Base-by-base conservation (phyloP, 53 echinoderm and acorn worm species). In the Apostichopus leukothele region DNA sequence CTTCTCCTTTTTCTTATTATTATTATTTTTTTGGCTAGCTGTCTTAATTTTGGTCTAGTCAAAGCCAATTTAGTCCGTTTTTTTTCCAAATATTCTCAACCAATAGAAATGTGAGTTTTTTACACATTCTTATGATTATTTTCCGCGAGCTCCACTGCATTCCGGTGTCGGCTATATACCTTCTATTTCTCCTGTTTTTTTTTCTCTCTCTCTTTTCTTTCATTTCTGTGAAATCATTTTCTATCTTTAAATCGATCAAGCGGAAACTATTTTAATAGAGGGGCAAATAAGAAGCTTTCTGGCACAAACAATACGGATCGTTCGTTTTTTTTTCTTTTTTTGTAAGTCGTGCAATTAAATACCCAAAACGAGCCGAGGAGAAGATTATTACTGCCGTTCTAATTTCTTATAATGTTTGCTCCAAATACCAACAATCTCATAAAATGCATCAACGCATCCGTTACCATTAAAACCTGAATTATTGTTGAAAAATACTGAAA, bases 211-310 rank as follows among this genome's bases (percentile, higher is more conserved):
- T 71, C 18, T 71, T n/a, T 71, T 71, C 18, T n/a, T 6, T 19
- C 18, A 71, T 71, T 71, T 19, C 6, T 18, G n/a, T 71, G n/a
- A n/a, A 71, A 71, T 71, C 14, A 71, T 71, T 71, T 71, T 71
- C 71, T 71, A 14, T 71, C n/a, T n/a, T 71, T n/a, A 71, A 19
- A 71, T 71, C 71, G 20, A 71, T 71, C 71, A 18, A 18, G 71
- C 20, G 71, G 71, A 71, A 71, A 71, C 71, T 71, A 71, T 71
- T 71, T 71, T 71, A 71, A 71, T 71, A 71, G n/a, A 71, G 4
- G 18, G 0, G 20, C 71, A 71, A 71, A 18, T 71, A 71, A 71
- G 18, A 71, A 18, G 20, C 14, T 16, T 71, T 19, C 71, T 71
- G 71, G 71, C 20, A 19, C 71, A 71, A 13, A 19, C 20, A 19